Base-by-base conservation (phyloP, 2,888 invertebrate genomes). In the Euclidia mi region DNA sequence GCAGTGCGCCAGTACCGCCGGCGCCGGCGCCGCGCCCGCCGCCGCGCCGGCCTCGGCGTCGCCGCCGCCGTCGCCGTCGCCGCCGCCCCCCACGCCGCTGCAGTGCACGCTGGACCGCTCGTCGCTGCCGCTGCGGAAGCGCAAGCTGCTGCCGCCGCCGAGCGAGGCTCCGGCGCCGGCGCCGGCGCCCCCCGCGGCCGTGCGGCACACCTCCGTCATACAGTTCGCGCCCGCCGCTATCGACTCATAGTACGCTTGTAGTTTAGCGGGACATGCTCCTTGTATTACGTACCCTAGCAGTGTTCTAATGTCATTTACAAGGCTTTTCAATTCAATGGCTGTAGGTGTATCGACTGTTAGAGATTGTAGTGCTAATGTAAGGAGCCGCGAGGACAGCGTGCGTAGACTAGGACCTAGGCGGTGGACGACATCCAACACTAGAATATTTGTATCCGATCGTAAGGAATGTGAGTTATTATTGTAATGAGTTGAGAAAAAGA, bases 161-260 rank as follows among this genome's bases (percentile, higher is more conserved):
- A 64, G 74, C 9, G 76, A 80, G 20, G 65, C 81, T 34, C 86
- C 96, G 6, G 35, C 32, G n/a, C n/a, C n/a, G n/a, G 51, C 38
- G 11, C 31, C 35, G 56, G 79, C 78, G 62, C n/a, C n/a, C n/a
- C n/a, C n/a, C n/a, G n/a, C n/a, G n/a, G n/a, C n/a, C n/a, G 92
- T 91, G 46, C 89, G 93, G 56, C 93, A 94, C 59, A 94, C 91
- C 34, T 98, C 98, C 2, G 98, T 98, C 43, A 98, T 98, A 84
- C 98, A 98, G 74, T 98, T 97, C 84, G 98, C 98, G 12, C 96
- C 96, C 69, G 96, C 97, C 18, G 82, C 79, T 94, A 95, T 86
- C 90, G 96, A 94, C 52, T 79, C 79, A 55, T 89, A 84, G 71
- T 87, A 84, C 76, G 42, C 31, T 14, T 56, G 7, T 37, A 20